These are phyloP conservation scores for Caenorhabditis remanei DNA, from an alignment of 1,140 invertebrate genomes.

Conservation along the genomic window DNA sequence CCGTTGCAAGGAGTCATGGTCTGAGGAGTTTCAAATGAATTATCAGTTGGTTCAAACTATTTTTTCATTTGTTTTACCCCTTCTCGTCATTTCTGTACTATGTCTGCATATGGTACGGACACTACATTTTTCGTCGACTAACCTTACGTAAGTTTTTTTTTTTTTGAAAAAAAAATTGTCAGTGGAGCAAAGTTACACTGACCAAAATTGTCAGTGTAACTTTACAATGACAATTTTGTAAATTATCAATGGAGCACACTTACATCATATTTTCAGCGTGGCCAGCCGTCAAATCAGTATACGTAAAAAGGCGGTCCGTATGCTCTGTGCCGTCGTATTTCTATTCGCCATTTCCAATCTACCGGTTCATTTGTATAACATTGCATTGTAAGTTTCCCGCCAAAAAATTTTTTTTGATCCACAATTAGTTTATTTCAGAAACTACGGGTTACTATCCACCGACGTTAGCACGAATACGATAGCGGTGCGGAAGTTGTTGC, in stretches of 20 bases:
- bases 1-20: conserved; percentile 73
- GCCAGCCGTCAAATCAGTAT: conserved; percentile 70
- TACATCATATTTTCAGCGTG: conserved; percentile 63
- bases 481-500: conserved; percentile 58
- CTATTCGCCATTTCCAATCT: conserved; percentile 74
- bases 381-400: conserved; percentile 67
- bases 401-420: background rate
- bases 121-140: conserved; percentile 55
- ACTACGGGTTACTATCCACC: conserved; percentile 53
- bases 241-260: background rate
- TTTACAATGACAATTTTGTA: too few species aligned
- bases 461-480: conserved; percentile 52
- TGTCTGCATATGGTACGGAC: conserved; percentile 75
- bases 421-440: conserved; percentile 2
- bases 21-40: conserved; percentile 71
- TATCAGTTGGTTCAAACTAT: conserved; percentile 73
- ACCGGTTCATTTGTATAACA: conserved; percentile 75
- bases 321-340: conserved; percentile 73
- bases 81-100: conserved; percentile 70
- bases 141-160: conserved; percentile 25
- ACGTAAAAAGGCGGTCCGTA: conserved; percentile 72
- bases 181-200: too few species aligned
- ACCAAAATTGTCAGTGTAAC: too few species aligned
- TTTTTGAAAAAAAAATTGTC: too few species aligned
- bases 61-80: conserved; percentile 72